These are phyloP conservation scores for Mycteria americana DNA, from an alignment of 2,797 vertebrate species.

Conservation along the genomic window DNA sequence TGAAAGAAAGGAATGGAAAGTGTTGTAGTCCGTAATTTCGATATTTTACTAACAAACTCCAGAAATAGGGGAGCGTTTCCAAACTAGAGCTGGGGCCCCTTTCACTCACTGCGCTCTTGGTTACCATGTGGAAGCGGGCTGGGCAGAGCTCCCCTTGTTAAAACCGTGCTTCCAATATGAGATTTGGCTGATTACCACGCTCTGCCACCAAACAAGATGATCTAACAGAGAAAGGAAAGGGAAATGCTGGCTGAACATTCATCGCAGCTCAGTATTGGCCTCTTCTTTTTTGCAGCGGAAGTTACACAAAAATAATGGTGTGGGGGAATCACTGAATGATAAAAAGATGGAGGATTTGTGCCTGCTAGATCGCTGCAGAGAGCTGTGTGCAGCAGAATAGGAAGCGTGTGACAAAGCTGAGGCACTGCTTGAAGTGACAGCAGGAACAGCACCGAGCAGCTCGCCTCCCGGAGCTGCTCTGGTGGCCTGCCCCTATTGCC, in stretches of 20 bases:
- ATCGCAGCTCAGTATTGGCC: neutral
- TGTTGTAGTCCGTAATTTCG: conserved; percentile 41
- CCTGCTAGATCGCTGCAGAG: neutral
- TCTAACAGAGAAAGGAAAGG: neutral
- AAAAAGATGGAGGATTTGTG: neutral
- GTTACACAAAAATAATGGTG: neutral
- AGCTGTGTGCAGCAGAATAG: neutral
- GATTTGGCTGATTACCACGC: neutral
- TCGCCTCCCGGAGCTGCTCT: neutral
- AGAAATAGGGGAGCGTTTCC: conserved; percentile 23
- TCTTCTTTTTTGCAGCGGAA: neutral
- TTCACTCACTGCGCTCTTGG: neutral
- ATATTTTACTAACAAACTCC: conserved; percentile 35
- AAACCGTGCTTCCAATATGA: neutral
- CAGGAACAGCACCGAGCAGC: neutral
- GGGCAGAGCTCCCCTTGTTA: neutral
- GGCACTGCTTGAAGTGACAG: neutral
- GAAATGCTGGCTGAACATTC: neutral
- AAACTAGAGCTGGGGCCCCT: neutral
- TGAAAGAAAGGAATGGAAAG: conserved; percentile 43
- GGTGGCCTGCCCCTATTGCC: neutral
- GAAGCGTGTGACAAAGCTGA: neutral
- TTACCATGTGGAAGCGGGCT: neutral
- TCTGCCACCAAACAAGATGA: neutral
- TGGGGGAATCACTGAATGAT: neutral